These are phyloP conservation scores for Phengaris alcon DNA, from an alignment of 2,888 invertebrate species.

Conservation along the genomic window DNA sequence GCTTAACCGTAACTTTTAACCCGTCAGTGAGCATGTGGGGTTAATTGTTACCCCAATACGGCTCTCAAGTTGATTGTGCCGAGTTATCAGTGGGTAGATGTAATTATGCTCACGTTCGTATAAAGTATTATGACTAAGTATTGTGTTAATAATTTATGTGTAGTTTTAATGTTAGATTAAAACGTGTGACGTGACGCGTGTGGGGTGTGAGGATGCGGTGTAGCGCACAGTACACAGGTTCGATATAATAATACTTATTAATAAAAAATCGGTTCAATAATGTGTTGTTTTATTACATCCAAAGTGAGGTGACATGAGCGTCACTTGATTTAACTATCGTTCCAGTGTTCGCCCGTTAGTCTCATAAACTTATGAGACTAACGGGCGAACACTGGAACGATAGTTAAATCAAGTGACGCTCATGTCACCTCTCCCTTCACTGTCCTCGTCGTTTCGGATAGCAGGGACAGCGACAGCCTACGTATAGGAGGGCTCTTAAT, in stretches of 20 bases:
- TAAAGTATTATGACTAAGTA: conserved; percentile 61
- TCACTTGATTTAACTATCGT: too few species aligned
- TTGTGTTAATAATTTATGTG: conserved; percentile 72
- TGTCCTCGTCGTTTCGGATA: too few species aligned
- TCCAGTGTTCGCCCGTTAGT: too few species aligned
- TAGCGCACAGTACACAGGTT: conserved; percentile 10
- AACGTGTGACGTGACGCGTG: not conserved
- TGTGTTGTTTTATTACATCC: conserved; percentile 24
- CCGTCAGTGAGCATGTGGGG: not conserved
- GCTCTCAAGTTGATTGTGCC: not conserved
- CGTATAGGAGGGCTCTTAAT: too few species aligned
- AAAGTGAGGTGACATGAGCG: too few species aligned
- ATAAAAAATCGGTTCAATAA: conserved; percentile 33
- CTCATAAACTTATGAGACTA: too few species aligned
- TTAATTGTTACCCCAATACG: not conserved
- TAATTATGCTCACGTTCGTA: conserved; percentile 48
- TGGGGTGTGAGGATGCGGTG: not conserved
- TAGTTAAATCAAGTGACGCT: too few species aligned
- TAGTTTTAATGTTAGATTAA: conserved; percentile 56
- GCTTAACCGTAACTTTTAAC: too few species aligned
- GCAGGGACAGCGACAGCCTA: too few species aligned
- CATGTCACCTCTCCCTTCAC: too few species aligned
- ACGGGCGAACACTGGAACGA: too few species aligned
- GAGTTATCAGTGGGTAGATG: conserved; percentile 1
- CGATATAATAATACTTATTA: conserved; percentile 11